A percentile compares a stretch with the other conserved stretches of the same genome.
phyloP scores from a whole-genome alignment of 1,140 invertebrate genomes.

The Drosophila nikananu region DNA sequence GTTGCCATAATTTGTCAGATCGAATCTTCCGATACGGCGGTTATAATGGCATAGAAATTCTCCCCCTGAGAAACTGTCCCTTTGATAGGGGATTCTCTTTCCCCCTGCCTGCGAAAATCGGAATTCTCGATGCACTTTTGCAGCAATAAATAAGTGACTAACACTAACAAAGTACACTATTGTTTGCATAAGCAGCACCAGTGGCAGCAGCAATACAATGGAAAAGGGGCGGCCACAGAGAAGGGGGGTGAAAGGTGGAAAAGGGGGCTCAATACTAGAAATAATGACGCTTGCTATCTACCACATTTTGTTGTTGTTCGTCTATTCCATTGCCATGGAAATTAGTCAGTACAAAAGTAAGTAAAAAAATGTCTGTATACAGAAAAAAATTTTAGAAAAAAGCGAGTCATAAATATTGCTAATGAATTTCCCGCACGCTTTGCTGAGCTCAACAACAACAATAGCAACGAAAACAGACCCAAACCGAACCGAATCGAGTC shows the following conservation, averaged over 20 bases:
- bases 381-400: slow-evolving; percentile 33
- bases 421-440: slow-evolving; percentile 83
- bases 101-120: neutral
- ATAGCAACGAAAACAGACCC: slow-evolving; percentile 9
- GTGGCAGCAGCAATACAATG: slow-evolving; percentile 25
- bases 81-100: slow-evolving; percentile 26
- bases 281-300: slow-evolving; percentile 63
- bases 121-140: slow-evolving; percentile 48
- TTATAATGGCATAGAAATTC: slow-evolving; percentile 27
- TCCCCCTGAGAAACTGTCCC: slow-evolving; percentile 16
- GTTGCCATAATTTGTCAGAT: slow-evolving; percentile 32
- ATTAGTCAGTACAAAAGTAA: slow-evolving; percentile 65
- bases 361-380: slow-evolving; percentile 32
- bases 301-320: slow-evolving; percentile 37
- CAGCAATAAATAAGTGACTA: slow-evolving; percentile 46
- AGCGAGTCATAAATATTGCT: slow-evolving; percentile 79
- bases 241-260: slow-evolving; percentile 7
- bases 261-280: slow-evolving; percentile 22
- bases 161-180: slow-evolving; percentile 25
- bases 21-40: slow-evolving; percentile 10
- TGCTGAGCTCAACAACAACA: slow-evolving; percentile 66
- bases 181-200: slow-evolving; percentile 42
- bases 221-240: neutral
- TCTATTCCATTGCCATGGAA: slow-evolving; percentile 64
- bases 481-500: slow-evolving; percentile 42